Base-by-base conservation (phyloP, 2,888 invertebrate species). In the Helobdella robusta region DNA sequence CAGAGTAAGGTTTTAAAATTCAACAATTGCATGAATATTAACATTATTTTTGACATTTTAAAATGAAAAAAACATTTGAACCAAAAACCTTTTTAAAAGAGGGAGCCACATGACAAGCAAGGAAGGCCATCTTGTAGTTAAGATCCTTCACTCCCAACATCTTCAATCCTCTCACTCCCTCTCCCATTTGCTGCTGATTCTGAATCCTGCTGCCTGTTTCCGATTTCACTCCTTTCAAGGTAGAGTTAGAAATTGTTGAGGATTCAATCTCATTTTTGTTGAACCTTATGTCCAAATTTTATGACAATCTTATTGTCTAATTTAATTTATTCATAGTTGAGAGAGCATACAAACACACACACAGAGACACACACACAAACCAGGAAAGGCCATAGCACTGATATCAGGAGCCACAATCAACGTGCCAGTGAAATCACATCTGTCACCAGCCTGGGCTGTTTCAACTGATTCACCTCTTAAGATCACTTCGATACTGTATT, bases 381-480 rank as follows among this genome's bases (percentile, higher is more conserved):
- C 94, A 0, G 95, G 91, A 70, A 89, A 78, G 5, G 89, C 85
- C 52, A 98, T 78, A 0, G 87, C 87, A 0, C 89, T 87, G 0
- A 98, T 89, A 81, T 99, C 97, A 0, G 98, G 98, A 0, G 99
- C 91, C 1, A 95, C 97, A 75, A 99, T 94, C 20, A 98, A 82
- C 0, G 94, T 89, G 20, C 95, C 95, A 0, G 90, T 92, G 77
- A 95, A 93, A 77, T 94, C 92, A 75, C 91, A 92, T 74, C 84
- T 82, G 74, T 87, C 87, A 58, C 87, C 87, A 73, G 91, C 89
- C 83, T 94, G 94, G 0, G 97, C 93, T 30, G 87, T 86, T 81
- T 98, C 98, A 0, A 98, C 98, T 73, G 89, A 87, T 81, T 99
- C 98, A 0, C 92, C 93, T 71, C 97, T 83, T 62, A 99, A 81